These are phyloP conservation scores for Neotoxoptera formosana DNA, from an alignment of 1,140 invertebrate genomes.

Conservation along the genomic window DNA sequence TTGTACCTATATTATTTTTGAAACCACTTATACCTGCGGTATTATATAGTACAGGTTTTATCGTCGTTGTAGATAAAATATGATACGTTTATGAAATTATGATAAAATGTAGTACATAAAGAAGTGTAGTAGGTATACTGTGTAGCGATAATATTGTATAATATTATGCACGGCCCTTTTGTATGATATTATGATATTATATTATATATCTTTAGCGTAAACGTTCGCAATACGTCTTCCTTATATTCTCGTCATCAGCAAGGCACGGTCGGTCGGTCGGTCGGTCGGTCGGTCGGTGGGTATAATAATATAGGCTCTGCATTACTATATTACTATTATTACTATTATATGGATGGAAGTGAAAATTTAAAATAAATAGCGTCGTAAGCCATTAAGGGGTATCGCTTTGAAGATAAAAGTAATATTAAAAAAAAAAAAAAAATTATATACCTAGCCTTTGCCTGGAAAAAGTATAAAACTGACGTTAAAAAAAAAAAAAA, in stretches of 20 bases:
- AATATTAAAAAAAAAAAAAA: conserved; percentile 57
- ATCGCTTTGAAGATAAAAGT: conserved; percentile 57
- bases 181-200: neutral
- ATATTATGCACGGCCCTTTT: neutral
- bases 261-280: neutral
- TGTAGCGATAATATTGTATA: neutral
- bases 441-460: conserved; percentile 17
- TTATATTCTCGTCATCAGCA: conserved; percentile 1
- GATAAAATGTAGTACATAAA: neutral
- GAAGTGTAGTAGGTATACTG: neutral
- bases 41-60: too few species aligned
- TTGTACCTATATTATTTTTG: neutral
- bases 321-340: neutral
- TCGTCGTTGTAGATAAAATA: too few species aligned
- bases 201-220: neutral
- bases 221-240: neutral
- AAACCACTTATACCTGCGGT: neutral
- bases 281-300: neutral
- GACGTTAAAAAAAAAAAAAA: neutral
- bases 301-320: neutral
- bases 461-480: conserved; percentile 8
- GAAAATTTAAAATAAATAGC: conserved; percentile 54
- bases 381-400: conserved; percentile 13
- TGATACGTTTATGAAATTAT: neutral
- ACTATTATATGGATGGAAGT: conserved; percentile 15